These are phyloP conservation scores for Epizoanthus scotinus DNA, from an alignment of 92 coral and sea anemone genomes.

Conservation along the genomic window DNA sequence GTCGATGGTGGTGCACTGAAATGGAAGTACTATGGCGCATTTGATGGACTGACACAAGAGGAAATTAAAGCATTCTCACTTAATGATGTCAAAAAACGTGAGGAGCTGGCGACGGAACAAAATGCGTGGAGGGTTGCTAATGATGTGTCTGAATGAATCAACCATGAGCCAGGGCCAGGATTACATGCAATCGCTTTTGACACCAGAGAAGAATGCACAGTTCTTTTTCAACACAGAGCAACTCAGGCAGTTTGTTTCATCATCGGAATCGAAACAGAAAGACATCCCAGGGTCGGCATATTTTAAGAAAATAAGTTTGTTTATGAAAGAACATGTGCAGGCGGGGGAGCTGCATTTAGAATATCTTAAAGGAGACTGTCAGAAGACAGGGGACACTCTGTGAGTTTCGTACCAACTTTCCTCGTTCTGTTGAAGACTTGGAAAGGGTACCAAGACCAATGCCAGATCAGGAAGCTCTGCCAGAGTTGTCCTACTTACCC, in stretches of 20 bases:
- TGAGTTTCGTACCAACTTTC: constrained; percentile 24
- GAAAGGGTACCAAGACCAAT: constrained; percentile 24
- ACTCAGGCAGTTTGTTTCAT: constrained; percentile 23
- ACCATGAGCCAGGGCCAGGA: constrained; percentile 57
- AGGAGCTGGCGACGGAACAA: constrained; percentile 52
- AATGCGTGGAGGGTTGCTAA: constrained; percentile 56
- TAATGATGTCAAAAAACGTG: constrained; percentile 50
- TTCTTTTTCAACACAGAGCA: constrained; percentile 45
- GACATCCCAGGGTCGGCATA: constrained; percentile 32
- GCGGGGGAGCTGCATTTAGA: constrained; percentile 53
- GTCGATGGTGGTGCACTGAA: constrained; percentile 53
- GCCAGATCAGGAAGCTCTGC: constrained; percentile 21
- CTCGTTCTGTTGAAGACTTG: background rate
- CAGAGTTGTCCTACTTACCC: constrained; percentile 25
- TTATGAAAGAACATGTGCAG: constrained; percentile 36
- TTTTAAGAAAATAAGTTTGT: constrained; percentile 34
- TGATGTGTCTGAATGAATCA: constrained; percentile 52
- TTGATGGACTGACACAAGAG: constrained; percentile 45
- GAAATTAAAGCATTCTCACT: constrained; percentile 47
- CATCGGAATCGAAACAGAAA: constrained; percentile 22
- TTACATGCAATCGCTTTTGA: constrained; percentile 53
- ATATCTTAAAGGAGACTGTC: constrained; percentile 41
- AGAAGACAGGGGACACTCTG: constrained; percentile 36
- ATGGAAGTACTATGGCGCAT: constrained; percentile 51
- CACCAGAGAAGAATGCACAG: constrained; percentile 41